Percentiles rank a stretch among this genome's conserved stretches.
Evolutionary conservation across 2,888 invertebrate species (phyloP).

Genomic region (Troides helena): DNA sequence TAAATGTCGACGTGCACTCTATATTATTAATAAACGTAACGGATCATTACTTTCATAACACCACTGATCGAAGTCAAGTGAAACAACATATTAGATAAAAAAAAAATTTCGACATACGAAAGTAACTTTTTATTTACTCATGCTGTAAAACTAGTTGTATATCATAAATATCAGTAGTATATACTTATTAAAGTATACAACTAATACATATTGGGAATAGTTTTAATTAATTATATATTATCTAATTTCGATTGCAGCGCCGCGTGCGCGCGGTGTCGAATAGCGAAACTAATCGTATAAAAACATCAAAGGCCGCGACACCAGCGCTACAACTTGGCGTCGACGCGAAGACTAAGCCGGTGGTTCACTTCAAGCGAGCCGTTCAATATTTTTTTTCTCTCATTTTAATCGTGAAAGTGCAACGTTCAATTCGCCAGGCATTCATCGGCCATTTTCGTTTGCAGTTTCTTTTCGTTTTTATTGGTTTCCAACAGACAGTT

Average conservation of each 20-base stretch:
- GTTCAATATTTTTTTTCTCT: slow-evolving; percentile 56
- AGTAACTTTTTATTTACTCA: neutral
- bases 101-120: neutral
- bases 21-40: too few species aligned
- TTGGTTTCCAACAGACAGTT: slow-evolving; percentile 68
- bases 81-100: too few species aligned
- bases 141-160: neutral
- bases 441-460: slow-evolving; percentile 72
- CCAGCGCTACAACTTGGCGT: slow-evolving; percentile 51
- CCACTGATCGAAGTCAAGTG: too few species aligned
- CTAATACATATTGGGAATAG: neutral
- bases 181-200: neutral
- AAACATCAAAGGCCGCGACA: slow-evolving; percentile 35
- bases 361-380: slow-evolving; percentile 68
- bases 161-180: too few species aligned
- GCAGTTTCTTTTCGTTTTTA: slow-evolving; percentile 68
- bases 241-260: slow-evolving; percentile 51
- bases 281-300: slow-evolving; percentile 64
- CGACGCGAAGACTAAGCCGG: slow-evolving; percentile 58
- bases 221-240: neutral
- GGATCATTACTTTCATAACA: too few species aligned
- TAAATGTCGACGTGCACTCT: too few species aligned
- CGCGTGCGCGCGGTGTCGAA: slow-evolving; percentile 55
- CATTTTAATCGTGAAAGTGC: slow-evolving; percentile 76
- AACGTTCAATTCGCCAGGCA: slow-evolving; percentile 72